Conservation (phyloP, 2,888 invertebrate genomes). For the Platerodrilus igneus region DNA sequence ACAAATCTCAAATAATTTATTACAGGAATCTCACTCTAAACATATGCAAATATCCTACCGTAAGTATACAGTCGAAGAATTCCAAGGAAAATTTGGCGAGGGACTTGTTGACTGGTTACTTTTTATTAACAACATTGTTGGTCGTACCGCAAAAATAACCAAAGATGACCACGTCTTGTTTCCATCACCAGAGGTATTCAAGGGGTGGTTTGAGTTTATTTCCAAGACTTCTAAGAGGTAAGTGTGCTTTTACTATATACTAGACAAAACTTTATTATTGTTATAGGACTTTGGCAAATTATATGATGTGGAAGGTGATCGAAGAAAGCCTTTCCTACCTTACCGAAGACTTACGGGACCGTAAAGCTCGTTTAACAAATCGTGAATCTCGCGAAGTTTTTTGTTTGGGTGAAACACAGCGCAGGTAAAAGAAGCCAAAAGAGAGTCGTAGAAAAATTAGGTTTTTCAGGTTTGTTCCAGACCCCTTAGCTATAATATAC, state of each 20-base stretch:
- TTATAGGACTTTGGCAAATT: slow-evolving; percentile 16
- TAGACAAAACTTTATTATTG: not conserved
- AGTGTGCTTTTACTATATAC: not conserved
- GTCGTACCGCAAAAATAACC: slow-evolving; percentile 7
- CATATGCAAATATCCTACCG: not conserved
- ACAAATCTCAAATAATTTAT: not conserved
- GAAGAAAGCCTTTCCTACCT: slow-evolving; percentile 7
- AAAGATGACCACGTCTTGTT: slow-evolving; percentile 13
- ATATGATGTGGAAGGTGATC: slow-evolving; percentile 15
- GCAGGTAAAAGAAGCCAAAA: no score
- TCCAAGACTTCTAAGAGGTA: slow-evolving; percentile 17
- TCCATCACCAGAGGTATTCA: slow-evolving; percentile 13
- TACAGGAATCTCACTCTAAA: slow-evolving; percentile 11
- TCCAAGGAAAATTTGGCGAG: slow-evolving; percentile 5
- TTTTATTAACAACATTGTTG: slow-evolving; percentile 14
- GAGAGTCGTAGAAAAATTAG: no score
- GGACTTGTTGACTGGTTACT: slow-evolving; percentile 12
- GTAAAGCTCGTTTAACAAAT: no score
- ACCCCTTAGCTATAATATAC: slow-evolving; percentile 8
- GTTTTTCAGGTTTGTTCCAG: slow-evolving; percentile 8
- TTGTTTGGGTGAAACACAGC: slow-evolving; percentile 13
- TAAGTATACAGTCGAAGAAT: slow-evolving; percentile 10
- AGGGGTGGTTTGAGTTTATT: slow-evolving; percentile 16
- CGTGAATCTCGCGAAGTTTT: slow-evolving; percentile 10
- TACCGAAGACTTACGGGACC: not conserved